Conservation (phyloP, 2,888 invertebrate species). For the Griposia aprilina region DNA sequence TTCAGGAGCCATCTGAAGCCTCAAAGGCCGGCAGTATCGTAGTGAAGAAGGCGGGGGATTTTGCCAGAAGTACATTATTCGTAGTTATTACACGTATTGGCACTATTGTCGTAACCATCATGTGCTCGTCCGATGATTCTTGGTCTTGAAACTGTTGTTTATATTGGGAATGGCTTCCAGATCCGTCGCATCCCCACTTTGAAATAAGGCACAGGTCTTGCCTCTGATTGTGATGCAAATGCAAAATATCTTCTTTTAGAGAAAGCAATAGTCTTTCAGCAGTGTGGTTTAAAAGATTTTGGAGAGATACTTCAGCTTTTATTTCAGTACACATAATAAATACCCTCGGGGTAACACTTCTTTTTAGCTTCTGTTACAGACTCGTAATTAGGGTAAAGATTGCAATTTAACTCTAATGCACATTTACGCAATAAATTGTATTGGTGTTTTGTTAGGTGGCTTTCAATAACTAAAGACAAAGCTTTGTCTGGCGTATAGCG, state of each 20-base stretch:
- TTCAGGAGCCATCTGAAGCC: constrained; percentile 45
- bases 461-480: constrained; percentile 39
- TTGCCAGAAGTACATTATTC: constrained; percentile 35
- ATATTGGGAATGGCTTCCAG: constrained; percentile 43
- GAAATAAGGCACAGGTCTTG: constrained; percentile 9
- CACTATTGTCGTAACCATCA: constrained; percentile 31
- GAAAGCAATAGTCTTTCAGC: constrained; percentile 22
- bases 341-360: constrained; percentile 28
- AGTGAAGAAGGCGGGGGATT: constrained; percentile 53
- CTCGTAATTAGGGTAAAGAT: constrained; percentile 40
- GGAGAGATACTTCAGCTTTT: constrained; percentile 31
- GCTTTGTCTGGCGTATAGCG: constrained; percentile 31
- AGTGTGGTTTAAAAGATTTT: constrained; percentile 31
- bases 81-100: constrained; percentile 28
- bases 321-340: constrained; percentile 30
- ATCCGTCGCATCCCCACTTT: constrained; percentile 50
- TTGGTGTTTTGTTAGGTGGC: constrained; percentile 45
- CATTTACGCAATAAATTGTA: constrained; percentile 43
- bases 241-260: constrained; percentile 20
- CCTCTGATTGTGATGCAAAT: constrained; percentile 1
- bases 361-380: constrained; percentile 31
- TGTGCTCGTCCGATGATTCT: constrained; percentile 24
- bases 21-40: constrained; percentile 43
- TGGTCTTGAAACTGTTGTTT: constrained; percentile 49
- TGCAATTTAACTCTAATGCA: constrained; percentile 41